These are phyloP conservation scores for Gallirallus australis DNA, from an alignment of 2,797 vertebrate genomes.

Conservation along the genomic window DNA sequence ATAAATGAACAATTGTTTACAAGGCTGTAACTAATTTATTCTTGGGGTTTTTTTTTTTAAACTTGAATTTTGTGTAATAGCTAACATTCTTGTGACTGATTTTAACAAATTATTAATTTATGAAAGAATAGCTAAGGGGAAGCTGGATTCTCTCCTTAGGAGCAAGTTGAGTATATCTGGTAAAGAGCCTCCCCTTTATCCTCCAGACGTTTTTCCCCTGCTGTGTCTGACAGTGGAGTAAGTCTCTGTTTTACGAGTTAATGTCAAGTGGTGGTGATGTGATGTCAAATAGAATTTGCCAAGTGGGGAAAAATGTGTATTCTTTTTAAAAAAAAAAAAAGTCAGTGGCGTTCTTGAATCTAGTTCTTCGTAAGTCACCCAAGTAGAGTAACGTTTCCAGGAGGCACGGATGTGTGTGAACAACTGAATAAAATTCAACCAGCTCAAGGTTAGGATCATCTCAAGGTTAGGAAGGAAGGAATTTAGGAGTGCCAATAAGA, in stretches of 20 bases:
- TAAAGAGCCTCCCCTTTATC: conserved; percentile 56
- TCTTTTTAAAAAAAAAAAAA: conserved; percentile 58
- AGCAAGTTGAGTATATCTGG: conserved; percentile 68
- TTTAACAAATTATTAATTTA: conserved; percentile 86
- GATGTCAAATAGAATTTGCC: conserved; percentile 66
- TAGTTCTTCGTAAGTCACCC: conserved; percentile 48
- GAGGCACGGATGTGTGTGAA: conserved; percentile 39
- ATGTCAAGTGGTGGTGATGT: conserved; percentile 71
- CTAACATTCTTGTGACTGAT: conserved; percentile 79
- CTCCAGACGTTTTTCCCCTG: conserved; percentile 53
- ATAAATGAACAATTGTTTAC: conserved; percentile 86
- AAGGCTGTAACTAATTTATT: conserved; percentile 92
- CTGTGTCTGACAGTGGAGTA: conserved; percentile 67
- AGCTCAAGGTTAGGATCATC: conserved; percentile 43
- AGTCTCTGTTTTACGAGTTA: conserved; percentile 69
- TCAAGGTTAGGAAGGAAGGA: conserved; percentile 38
- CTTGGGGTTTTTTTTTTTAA: conserved; percentile 76
- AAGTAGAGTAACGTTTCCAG: conserved; percentile 55
- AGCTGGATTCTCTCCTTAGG: conserved; percentile 83
- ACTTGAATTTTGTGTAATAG: conserved; percentile 82
- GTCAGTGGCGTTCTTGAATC: conserved; percentile 45
- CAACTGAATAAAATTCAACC: conserved; percentile 14
- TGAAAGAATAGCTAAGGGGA: conserved; percentile 80
- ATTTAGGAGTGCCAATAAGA: conserved; percentile 9
- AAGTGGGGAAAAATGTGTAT: conserved; percentile 44